Conservation (phyloP, 2,888 invertebrate species). For the Apotomis capreana region DNA sequence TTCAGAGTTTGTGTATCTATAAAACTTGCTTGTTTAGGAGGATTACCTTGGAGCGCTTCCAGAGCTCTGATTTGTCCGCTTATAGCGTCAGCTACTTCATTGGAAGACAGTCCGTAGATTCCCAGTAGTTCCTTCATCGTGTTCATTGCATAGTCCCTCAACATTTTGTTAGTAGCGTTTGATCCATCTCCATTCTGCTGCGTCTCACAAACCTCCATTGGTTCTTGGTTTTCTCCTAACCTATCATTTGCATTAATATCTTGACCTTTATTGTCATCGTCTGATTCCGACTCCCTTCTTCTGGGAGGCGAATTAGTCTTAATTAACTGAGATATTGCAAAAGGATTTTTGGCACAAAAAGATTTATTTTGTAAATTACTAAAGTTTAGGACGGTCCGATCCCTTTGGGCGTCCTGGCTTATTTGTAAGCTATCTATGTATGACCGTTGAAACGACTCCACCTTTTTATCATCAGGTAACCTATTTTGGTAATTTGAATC, state of each 20-base stretch:
- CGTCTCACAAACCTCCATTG: constrained; percentile 63
- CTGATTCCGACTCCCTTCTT: constrained; percentile 80
- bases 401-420: constrained; percentile 66
- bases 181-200: constrained; percentile 74
- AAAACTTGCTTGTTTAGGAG: constrained; percentile 15
- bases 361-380: constrained; percentile 80
- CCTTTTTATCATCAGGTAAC: constrained; percentile 73
- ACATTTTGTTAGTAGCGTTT: constrained; percentile 83
- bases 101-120: constrained; percentile 88
- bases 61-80: constrained; percentile 86
- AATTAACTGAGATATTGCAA: constrained; percentile 82
- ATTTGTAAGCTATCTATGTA: constrained; percentile 80
- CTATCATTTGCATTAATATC: constrained; percentile 79
- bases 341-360: constrained; percentile 83
- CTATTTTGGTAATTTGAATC: constrained; percentile 78
- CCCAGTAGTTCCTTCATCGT: constrained; percentile 91
- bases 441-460: constrained; percentile 77
- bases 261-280: constrained; percentile 77
- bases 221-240: constrained; percentile 67
- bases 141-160: constrained; percentile 90
- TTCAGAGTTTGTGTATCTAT: constrained; percentile 1
- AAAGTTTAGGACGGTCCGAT: constrained; percentile 76
- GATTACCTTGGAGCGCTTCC: constrained; percentile 87
- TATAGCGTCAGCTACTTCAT: constrained; percentile 87
- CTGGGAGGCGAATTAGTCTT: constrained; percentile 81